Percentiles rank a stretch among this genome's conserved stretches.
phyloP scores from a whole-genome alignment of 2,888 invertebrate species.

The Caenorhabditis sp. region DNA sequence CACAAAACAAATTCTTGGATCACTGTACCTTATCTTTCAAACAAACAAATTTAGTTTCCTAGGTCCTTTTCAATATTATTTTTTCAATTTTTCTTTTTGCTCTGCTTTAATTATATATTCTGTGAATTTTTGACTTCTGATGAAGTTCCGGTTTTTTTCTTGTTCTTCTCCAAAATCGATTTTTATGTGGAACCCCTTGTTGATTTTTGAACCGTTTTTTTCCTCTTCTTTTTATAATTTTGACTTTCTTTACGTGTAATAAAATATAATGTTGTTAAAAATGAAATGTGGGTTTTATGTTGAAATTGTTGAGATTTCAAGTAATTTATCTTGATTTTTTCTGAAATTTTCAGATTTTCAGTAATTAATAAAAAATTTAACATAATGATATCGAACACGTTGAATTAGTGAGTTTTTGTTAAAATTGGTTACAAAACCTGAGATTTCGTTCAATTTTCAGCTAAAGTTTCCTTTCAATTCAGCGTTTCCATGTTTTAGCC shows the following conservation, averaged over 20 bases:
- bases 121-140: neutral
- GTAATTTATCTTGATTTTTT: neutral
- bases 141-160: neutral
- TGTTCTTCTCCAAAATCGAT: too few species aligned
- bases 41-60: neutral
- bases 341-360: neutral
- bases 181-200: neutral
- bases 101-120: neutral
- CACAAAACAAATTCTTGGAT: neutral
- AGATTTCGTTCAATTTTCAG: too few species aligned
- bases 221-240: slow-evolving; percentile 14
- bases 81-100: slow-evolving; percentile 13
- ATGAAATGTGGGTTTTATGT: neutral
- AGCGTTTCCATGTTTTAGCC: too few species aligned
- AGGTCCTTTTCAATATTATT: neutral
- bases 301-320: slow-evolving; percentile 1
- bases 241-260: slow-evolving; percentile 28
- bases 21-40: slow-evolving; percentile 9
- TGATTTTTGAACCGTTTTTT: slow-evolving; percentile 2
- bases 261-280: slow-evolving; percentile 23
- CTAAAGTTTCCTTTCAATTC: too few species aligned
- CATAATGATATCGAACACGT: too few species aligned
- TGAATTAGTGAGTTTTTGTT: too few species aligned
- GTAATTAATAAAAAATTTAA: too few species aligned
- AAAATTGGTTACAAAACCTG: too few species aligned